These are phyloP conservation scores for Poecilia wingei DNA, from an alignment of 2,797 vertebrate genomes.

Conservation along the genomic window DNA sequence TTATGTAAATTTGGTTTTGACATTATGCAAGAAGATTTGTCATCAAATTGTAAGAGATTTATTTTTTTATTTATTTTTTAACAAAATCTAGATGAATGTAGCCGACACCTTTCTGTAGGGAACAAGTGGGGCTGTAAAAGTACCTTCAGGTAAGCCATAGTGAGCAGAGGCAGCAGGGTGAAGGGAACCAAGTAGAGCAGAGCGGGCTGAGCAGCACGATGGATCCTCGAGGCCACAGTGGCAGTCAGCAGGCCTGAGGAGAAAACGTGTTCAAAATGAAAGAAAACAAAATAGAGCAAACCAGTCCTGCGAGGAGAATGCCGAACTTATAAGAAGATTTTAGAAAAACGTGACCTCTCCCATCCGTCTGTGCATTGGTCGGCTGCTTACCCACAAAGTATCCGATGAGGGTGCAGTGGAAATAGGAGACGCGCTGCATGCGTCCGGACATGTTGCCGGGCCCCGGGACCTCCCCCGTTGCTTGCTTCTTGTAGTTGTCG, in stretches of 20 bases:
- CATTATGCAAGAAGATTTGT: not conserved
- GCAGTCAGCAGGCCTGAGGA: constrained; percentile 93
- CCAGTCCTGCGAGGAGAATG: not conserved
- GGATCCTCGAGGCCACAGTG: constrained; percentile 97
- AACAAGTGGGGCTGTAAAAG: not conserved
- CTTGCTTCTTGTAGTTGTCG: constrained; percentile 99
- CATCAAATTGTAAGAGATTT: not conserved
- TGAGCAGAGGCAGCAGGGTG: constrained; percentile 98
- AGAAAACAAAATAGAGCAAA: not conserved
- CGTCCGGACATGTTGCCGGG: constrained; percentile 88
- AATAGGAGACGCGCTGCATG: constrained; percentile 99
- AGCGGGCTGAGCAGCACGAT: constrained; percentile 97
- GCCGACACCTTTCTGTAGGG: not conserved
- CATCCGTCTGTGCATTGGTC: constrained; percentile 10
- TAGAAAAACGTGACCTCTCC: constrained; percentile 5
- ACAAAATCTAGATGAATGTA: not conserved
- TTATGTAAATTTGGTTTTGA: not conserved
- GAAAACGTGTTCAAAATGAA: constrained; percentile 7
- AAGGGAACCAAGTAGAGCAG: constrained; percentile 99
- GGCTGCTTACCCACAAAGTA: constrained; percentile 95
- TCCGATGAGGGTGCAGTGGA: constrained; percentile 99
- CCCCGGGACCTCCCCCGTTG: constrained; percentile 86
- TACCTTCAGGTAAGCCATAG: constrained; percentile 99
- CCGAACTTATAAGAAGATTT: not conserved
- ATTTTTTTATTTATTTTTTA: not conserved